Evolutionary conservation across 1,140 invertebrate genomes (phyloP).

Genomic region (Tenebrio molitor): DNA sequence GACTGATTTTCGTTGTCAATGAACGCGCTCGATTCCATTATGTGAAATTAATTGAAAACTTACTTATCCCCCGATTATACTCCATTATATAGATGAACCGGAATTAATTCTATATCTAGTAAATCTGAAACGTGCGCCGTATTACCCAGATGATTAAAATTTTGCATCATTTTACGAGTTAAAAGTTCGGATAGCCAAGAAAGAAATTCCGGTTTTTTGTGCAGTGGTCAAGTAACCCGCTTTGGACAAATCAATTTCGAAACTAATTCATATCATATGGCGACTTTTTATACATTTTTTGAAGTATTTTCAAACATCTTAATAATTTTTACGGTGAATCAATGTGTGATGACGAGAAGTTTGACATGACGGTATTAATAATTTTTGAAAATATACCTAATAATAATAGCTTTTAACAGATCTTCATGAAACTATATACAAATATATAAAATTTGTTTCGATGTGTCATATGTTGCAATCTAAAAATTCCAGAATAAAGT

Average conservation of each 20-base stretch:
- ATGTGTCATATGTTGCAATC: too few species aligned
- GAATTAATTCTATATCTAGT: slow-evolving; percentile 12
- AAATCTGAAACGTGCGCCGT: not conserved
- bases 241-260: slow-evolving; percentile 13
- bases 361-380: too few species aligned
- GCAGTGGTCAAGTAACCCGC: not conserved
- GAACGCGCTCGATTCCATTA: not conserved
- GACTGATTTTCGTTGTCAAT: slow-evolving; percentile 30
- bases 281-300: not conserved
- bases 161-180: slow-evolving; percentile 20
- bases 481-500: too few species aligned
- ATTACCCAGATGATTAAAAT: not conserved
- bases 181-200: not conserved
- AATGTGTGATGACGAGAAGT: too few species aligned
- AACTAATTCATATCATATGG: not conserved
- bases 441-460: too few species aligned
- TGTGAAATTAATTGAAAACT: slow-evolving; percentile 23
- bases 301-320: too few species aligned
- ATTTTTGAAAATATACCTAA: too few species aligned
- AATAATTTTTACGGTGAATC: too few species aligned
- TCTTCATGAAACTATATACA: too few species aligned
- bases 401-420: too few species aligned
- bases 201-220: slow-evolving; percentile 19
- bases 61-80: slow-evolving; percentile 4
- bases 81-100: not conserved